Evolutionary conservation across 2,113 vertebrate species (phyloP).

Genomic region (Siniperca knerii): DNA sequence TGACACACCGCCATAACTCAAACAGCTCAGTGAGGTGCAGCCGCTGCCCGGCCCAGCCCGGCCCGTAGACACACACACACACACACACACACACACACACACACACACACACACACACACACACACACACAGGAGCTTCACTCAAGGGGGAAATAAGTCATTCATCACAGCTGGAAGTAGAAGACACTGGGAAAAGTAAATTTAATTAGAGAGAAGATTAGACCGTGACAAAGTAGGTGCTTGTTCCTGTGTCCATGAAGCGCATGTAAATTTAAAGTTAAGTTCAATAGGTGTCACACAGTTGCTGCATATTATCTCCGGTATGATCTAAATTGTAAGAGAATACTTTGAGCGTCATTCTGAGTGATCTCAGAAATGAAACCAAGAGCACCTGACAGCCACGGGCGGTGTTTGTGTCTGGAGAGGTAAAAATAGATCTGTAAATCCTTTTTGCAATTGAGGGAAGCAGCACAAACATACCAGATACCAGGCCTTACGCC

Average conservation of each 20-base stretch:
- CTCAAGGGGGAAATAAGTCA: slow-evolving; percentile 66
- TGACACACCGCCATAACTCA: slow-evolving; percentile 52
- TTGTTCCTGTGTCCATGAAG: slow-evolving; percentile 51
- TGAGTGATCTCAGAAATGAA: slow-evolving; percentile 53
- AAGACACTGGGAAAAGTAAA: slow-evolving; percentile 66
- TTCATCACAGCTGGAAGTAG: slow-evolving; percentile 70
- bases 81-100: slow-evolving; percentile 26
- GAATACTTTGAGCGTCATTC: background rate
- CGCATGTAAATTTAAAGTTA: slow-evolving; percentile 38
- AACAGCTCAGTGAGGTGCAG: slow-evolving; percentile 26
- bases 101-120: slow-evolving; percentile 30
- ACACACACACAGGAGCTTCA: slow-evolving; percentile 46
- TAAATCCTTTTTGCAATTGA: slow-evolving; percentile 55
- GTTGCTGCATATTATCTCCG: slow-evolving; percentile 16
- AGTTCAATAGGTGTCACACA: slow-evolving; percentile 17
- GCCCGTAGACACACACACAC: slow-evolving; percentile 2
- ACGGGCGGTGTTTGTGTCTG: slow-evolving; percentile 22
- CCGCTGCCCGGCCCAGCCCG: slow-evolving; percentile 14
- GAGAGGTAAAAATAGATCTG: slow-evolving; percentile 68
- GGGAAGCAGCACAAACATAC: slow-evolving; percentile 39
- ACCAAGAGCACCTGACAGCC: slow-evolving; percentile 50
- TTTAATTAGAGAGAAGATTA: slow-evolving; percentile 74
- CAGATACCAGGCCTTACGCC: background rate
- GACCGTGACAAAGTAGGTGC: slow-evolving; percentile 58
- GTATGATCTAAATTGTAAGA: background rate